Percentiles rank a stretch among this genome's conserved stretches.
Conservation (phyloP, 2,113 vertebrate genomes). For the Myotis davidii region DNA sequence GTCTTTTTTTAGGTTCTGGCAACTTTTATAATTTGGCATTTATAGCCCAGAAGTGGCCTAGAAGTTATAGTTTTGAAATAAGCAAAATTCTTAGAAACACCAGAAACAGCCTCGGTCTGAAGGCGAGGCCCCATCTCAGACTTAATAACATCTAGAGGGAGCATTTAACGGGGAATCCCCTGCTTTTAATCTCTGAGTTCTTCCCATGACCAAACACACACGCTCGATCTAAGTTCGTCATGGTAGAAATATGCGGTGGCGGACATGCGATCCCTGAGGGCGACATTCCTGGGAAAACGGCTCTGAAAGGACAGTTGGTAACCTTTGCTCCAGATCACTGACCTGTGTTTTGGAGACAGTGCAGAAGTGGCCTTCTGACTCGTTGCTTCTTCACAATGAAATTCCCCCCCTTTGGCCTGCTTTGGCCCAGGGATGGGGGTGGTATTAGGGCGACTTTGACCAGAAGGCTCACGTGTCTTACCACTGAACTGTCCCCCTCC, state of each 20-base stretch:
- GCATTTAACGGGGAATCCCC: not conserved
- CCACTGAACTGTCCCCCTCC: not conserved
- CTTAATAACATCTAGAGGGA: not conserved
- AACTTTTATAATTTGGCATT: not conserved
- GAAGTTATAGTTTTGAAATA: too few relatives aligned
- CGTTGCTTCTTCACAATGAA: not conserved
- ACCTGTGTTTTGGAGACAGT: not conserved
- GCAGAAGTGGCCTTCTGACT: not conserved
- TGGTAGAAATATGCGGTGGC: constrained; percentile 24
- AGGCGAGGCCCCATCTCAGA: not conserved
- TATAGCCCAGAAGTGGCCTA: too few relatives aligned
- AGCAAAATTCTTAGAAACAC: not conserved
- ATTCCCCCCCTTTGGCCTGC: not conserved
- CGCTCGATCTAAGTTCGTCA: not conserved
- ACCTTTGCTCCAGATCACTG: not conserved
- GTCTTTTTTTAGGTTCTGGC: not conserved
- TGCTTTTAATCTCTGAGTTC: not conserved
- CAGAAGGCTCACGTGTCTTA: not conserved
- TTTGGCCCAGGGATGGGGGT: not conserved
- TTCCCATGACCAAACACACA: not conserved
- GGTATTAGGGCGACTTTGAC: not conserved
- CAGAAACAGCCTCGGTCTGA: not conserved
- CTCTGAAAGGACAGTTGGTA: not conserved
- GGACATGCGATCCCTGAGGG: not conserved
- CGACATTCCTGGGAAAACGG: not conserved